Percentiles rank a stretch among this genome's conserved stretches.
Conservation (phyloP, 2,888 invertebrate genomes). For the Thelaira solivaga region DNA sequence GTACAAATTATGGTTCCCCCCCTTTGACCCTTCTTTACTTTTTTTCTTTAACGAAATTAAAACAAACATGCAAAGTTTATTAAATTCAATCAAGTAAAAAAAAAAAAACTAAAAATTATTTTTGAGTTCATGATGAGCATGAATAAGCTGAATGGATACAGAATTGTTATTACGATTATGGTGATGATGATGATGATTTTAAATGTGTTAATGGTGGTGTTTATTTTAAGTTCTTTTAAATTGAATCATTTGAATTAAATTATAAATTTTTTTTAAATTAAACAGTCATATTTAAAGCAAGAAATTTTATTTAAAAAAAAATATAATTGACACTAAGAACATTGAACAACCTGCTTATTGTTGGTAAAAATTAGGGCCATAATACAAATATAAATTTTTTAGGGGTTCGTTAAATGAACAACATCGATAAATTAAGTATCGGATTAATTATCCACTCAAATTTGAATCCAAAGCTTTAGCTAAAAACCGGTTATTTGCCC, state of each 20-base stretch:
- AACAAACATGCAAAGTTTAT: constrained; percentile 32
- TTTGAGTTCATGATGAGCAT: neutral
- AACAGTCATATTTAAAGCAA: constrained; percentile 35
- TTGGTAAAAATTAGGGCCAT: too few relatives aligned
- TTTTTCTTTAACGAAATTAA: constrained; percentile 5
- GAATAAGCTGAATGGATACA: too few relatives aligned
- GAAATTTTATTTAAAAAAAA: constrained; percentile 20
- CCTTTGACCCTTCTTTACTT: constrained; percentile 13
- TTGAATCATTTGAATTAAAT: constrained; percentile 46
- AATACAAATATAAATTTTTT: too few relatives aligned
- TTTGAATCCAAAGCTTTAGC: too few relatives aligned
- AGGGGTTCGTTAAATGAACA: too few relatives aligned
- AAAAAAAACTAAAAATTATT: neutral
- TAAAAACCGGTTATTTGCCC: too few relatives aligned
- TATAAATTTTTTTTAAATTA: constrained; percentile 41
- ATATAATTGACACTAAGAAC: constrained; percentile 16
- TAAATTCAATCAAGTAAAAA: constrained; percentile 33
- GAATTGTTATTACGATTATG: too few relatives aligned
- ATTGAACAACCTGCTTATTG: too few relatives aligned
- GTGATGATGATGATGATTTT: constrained; percentile 1
- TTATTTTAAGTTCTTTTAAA: constrained; percentile 8
- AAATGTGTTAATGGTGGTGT: neutral
- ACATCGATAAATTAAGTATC: too few relatives aligned
- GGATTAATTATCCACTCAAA: too few relatives aligned
- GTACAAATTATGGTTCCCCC: neutral